Evolutionary conservation across 2,797 vertebrate species (phyloP).

Genomic region (Alca torda): DNA sequence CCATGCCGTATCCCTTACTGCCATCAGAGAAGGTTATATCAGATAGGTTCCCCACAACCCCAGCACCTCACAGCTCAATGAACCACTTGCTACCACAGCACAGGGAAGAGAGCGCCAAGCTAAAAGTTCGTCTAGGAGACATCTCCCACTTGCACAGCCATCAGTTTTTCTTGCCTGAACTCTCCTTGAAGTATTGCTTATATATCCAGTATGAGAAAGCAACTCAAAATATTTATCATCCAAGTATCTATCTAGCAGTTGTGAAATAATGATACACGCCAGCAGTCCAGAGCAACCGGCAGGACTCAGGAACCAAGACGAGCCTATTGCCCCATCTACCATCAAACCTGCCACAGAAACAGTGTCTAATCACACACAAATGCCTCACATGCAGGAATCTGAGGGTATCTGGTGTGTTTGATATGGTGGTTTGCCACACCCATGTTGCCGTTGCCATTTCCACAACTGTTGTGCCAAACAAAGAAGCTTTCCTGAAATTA

Average conservation of each 20-base stretch:
- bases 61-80: background rate
- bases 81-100: background rate
- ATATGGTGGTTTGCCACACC: background rate
- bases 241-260: background rate
- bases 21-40: background rate
- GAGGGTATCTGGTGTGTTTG: accelerated
- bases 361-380: accelerated
- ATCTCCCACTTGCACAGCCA: background rate
- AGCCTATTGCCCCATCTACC: background rate
- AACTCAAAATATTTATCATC: background rate
- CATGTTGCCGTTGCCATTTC: background rate
- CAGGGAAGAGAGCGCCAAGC: background rate
- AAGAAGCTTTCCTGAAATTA: background rate
- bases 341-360: background rate
- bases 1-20: background rate
- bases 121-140: background rate
- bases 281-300: background rate
- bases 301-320: background rate
- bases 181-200: background rate
- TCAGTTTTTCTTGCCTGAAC: background rate
- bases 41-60: background rate
- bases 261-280: background rate
- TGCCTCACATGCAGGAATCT: background rate
- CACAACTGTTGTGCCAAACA: background rate
- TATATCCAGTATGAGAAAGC: background rate